Evolutionary conservation across 2,113 vertebrate species (phyloP).

Genomic region (Paraplagusia blochii): DNA sequence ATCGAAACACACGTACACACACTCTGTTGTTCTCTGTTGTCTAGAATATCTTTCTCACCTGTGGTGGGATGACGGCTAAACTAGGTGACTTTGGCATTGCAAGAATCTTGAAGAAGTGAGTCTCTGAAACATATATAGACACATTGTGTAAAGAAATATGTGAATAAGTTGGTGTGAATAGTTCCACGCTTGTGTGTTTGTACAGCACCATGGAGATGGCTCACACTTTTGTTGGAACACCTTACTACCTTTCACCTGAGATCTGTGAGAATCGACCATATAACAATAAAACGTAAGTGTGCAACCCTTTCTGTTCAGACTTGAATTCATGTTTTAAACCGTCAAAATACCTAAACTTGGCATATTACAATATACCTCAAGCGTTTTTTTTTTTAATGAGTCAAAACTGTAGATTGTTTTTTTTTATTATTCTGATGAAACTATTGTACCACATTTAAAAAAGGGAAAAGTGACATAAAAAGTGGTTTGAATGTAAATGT

Average conservation of each 20-base stretch:
- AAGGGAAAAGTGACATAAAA: too few species aligned
- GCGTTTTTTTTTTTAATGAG: too few species aligned
- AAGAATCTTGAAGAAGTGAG: conserved; percentile 88
- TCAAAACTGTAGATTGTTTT: too few species aligned
- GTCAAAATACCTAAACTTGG: too few species aligned
- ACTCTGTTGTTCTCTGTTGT: conserved; percentile 26
- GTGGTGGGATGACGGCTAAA: conserved; percentile 82
- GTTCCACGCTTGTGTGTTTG: conserved; percentile 18
- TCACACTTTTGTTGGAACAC: conserved; percentile 86
- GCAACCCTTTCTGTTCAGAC: too few species aligned
- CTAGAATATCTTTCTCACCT: conserved; percentile 91
- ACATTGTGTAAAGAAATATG: neutral
- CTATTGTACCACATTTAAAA: too few species aligned
- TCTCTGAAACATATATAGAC: conserved; percentile 30
- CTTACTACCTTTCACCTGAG: conserved; percentile 92
- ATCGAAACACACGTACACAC: conserved; percentile 5
- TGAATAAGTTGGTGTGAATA: too few species aligned
- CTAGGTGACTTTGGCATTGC: conserved; percentile 95
- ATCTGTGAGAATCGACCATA: conserved; percentile 91
- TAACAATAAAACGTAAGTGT: conserved; percentile 92
- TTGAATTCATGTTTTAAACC: too few species aligned
- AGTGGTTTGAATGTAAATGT: too few species aligned
- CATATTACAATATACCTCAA: too few species aligned
- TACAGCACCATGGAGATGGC: conserved; percentile 87
- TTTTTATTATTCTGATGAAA: too few species aligned